Evolutionary conservation across 2,888 invertebrate genomes (phyloP).

Genomic region (Mesorhabditis belari): DNA sequence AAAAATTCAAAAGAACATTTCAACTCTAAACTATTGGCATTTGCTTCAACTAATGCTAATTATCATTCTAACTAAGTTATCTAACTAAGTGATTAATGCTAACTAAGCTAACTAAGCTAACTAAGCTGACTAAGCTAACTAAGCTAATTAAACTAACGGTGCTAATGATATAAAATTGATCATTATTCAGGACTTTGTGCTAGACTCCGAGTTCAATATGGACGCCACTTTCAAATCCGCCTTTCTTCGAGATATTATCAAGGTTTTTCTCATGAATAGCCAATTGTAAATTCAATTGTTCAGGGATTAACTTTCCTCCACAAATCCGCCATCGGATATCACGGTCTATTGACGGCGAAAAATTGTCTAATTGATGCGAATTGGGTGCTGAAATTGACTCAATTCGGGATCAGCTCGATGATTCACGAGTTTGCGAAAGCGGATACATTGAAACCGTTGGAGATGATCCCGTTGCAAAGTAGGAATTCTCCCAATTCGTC

Average conservation of each 20-base stretch:
- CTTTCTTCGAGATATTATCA: constrained; percentile 46
- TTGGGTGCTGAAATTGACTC: constrained; percentile 47
- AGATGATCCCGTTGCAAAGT: not conserved
- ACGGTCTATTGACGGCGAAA: constrained; percentile 34
- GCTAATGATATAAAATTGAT: not conserved
- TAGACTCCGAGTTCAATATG: constrained; percentile 43
- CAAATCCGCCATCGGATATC: constrained; percentile 39
- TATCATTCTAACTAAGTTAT: too few relatives aligned
- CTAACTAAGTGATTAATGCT: too few relatives aligned
- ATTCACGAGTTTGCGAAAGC: constrained; percentile 25
- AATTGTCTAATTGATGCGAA: constrained; percentile 50
- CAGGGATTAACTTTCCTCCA: constrained; percentile 46
- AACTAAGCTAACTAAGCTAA: too few relatives aligned
- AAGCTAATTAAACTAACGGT: too few relatives aligned
- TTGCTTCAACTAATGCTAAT: too few relatives aligned
- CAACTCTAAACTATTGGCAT: too few relatives aligned
- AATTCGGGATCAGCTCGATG: constrained; percentile 39
- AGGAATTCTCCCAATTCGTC: too few relatives aligned
- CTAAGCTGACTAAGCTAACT: too few relatives aligned
- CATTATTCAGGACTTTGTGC: constrained; percentile 36
- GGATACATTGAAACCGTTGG: constrained; percentile 7
- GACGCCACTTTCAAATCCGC: constrained; percentile 49
- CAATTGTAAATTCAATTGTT: too few relatives aligned
- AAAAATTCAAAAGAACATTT: too few relatives aligned
- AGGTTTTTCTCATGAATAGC: too few relatives aligned